Percentiles rank a stretch among this genome's conserved stretches.
These are phyloP conservation scores for Elegia similella DNA, from an alignment of 2,888 invertebrate species.

Conservation along the genomic window DNA sequence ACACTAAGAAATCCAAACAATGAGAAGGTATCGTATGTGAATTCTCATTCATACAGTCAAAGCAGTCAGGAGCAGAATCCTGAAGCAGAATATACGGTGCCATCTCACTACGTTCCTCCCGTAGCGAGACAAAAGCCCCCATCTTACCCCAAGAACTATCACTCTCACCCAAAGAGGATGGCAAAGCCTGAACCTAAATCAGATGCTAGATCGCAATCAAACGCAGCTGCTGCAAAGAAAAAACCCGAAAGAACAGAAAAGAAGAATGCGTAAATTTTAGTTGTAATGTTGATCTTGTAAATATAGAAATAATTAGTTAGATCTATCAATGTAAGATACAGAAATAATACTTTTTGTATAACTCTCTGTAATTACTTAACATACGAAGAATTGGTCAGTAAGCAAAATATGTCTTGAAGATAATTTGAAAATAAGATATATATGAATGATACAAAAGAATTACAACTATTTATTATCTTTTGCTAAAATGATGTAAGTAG, in stretches of 20 bases:
- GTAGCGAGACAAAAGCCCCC: slow-evolving; percentile 54
- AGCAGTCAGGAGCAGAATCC: slow-evolving; percentile 49
- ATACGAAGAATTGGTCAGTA: too few relatives aligned
- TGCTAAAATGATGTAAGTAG: too few relatives aligned
- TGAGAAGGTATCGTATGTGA: slow-evolving; percentile 67
- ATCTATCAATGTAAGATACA: neutral
- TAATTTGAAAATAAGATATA: too few relatives aligned
- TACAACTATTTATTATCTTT: too few relatives aligned
- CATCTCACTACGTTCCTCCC: slow-evolving; percentile 50
- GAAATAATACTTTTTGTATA: neutral
- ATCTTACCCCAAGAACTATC: slow-evolving; percentile 64
- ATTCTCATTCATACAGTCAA: slow-evolving; percentile 59
- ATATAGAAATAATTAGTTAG: slow-evolving; percentile 37
- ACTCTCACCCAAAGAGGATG: slow-evolving; percentile 68
- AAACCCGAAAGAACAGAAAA: slow-evolving; percentile 44
- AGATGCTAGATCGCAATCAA: slow-evolving; percentile 23
- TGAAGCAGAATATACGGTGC: slow-evolving; percentile 56
- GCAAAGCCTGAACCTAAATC: slow-evolving; percentile 49
- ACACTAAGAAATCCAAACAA: slow-evolving; percentile 51
- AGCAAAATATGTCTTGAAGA: too few relatives aligned
- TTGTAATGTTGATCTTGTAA: slow-evolving; percentile 36
- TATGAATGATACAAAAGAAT: too few relatives aligned
- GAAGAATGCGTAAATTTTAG: slow-evolving; percentile 42
- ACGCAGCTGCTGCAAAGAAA: slow-evolving; percentile 35
- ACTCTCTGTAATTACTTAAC: too few relatives aligned